phyloP scores from a whole-genome alignment of 2,113 vertebrate species.

The Aptenodytes forsteri region DNA sequence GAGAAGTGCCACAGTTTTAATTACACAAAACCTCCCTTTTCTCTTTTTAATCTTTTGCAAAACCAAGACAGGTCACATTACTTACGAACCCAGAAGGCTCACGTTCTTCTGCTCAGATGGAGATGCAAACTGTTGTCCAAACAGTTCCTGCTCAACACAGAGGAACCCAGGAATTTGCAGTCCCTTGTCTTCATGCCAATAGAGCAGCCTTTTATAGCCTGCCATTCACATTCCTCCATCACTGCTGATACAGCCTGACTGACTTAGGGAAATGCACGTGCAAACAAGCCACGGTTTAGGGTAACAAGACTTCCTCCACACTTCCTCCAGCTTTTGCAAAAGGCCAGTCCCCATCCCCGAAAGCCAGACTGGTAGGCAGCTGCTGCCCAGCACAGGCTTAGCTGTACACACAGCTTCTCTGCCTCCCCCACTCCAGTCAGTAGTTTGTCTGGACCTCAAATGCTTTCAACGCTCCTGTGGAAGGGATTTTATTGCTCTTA shows the following conservation, averaged over 20 bases:
- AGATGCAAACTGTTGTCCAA: not conserved
- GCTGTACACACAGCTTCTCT: not conserved
- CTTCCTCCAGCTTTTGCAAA: not conserved
- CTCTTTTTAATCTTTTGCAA: not conserved
- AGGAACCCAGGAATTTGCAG: not conserved
- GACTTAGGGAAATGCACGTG: not conserved
- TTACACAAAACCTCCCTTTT: not conserved
- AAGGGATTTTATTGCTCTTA: constrained; percentile 61
- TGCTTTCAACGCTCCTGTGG: not conserved
- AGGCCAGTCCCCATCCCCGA: not conserved
- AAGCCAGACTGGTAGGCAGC: not conserved
- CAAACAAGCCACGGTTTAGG: not conserved
- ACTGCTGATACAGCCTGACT: not conserved
- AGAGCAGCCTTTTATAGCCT: not conserved
- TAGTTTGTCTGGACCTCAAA: not conserved
- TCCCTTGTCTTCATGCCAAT: not conserved
- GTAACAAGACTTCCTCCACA: not conserved
- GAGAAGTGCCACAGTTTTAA: not conserved
- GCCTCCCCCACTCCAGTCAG: not conserved
- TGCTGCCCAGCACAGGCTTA: not conserved
- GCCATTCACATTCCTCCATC: constrained; percentile 3
- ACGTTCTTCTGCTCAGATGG: not conserved
- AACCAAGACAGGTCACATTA: not conserved
- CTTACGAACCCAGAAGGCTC: not conserved
- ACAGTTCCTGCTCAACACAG: not conserved